Evolutionary conservation across 2,888 invertebrate genomes (phyloP).

Genomic region (Nomada ferruginata): DNA sequence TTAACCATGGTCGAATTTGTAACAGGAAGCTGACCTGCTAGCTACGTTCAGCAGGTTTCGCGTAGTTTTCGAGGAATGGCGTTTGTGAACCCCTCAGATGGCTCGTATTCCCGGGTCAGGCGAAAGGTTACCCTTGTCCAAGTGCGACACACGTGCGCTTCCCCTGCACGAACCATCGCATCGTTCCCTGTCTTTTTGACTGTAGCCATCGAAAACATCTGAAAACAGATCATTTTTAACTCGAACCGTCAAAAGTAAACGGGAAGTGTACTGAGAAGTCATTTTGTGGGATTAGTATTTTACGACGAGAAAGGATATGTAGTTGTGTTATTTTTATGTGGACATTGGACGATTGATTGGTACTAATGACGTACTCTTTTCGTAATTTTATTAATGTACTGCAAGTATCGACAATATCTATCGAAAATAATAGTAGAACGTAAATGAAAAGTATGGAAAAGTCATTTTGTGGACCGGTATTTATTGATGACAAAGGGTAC

Average conservation of each 20-base stretch:
- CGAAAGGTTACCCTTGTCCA: slow-evolving; percentile 76
- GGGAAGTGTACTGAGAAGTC: too few relatives aligned
- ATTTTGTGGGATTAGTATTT: too few relatives aligned
- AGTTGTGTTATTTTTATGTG: too few relatives aligned
- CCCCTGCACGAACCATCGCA: slow-evolving; percentile 34
- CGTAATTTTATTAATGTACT: too few relatives aligned
- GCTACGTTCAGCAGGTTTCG: slow-evolving; percentile 13
- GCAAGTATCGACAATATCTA: too few relatives aligned
- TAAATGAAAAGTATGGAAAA: too few relatives aligned
- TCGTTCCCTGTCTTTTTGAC: slow-evolving; percentile 42
- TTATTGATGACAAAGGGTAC: too few relatives aligned
- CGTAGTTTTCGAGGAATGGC: slow-evolving; percentile 35
- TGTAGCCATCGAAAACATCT: background rate
- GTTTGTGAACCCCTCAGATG: slow-evolving; percentile 34
- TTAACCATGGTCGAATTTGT: slow-evolving; percentile 9
- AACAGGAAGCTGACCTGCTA: slow-evolving; percentile 14
- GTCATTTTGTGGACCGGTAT: too few relatives aligned
- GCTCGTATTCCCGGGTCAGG: slow-evolving; percentile 70
- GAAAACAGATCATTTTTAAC: slow-evolving; percentile 10
- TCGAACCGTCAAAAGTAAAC: background rate
- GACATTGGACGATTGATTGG: too few relatives aligned
- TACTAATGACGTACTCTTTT: too few relatives aligned
- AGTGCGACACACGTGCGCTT: slow-evolving; percentile 75
- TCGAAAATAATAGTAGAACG: too few relatives aligned
- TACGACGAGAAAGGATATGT: too few relatives aligned